Percentiles rank a stretch among this genome's conserved stretches.
phyloP scores from a whole-genome alignment of 2,797 vertebrate genomes.

The Atherinosoma microstoma region DNA sequence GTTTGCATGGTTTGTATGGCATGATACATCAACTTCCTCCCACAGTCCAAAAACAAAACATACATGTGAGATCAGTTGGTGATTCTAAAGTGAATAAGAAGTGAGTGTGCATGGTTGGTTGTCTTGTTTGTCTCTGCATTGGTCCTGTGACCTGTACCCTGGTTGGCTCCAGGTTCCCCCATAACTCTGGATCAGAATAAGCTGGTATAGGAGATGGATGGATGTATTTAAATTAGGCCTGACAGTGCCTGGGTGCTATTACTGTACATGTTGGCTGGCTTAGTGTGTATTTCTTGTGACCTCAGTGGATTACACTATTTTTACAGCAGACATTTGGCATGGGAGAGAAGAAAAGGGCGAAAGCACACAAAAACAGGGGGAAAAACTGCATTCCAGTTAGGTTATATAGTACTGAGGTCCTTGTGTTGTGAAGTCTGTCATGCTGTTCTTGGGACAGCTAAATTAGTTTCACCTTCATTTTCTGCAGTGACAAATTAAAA shows the following conservation, averaged over 20 bases:
- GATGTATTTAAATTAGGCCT: conserved; percentile 21
- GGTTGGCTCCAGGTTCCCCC: not conserved
- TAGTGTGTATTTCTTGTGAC: conserved; percentile 1
- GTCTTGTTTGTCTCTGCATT: not conserved
- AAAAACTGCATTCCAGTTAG: conserved; percentile 16
- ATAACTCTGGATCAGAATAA: not conserved
- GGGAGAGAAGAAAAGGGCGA: conserved; percentile 7
- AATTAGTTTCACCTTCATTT: conserved; percentile 13
- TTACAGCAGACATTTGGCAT: conserved; percentile 17
- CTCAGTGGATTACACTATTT: conserved; percentile 16
- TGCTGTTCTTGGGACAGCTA: not conserved
- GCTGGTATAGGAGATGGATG: not conserved
- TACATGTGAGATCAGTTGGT: not conserved
- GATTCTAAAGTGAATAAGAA: not conserved
- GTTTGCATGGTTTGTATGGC: not conserved
- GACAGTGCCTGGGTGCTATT: conserved; percentile 4
- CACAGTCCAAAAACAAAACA: not conserved
- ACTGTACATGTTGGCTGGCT: conserved; percentile 5
- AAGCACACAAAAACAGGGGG: not conserved
- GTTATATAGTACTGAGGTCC: conserved; percentile 2
- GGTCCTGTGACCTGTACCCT: not conserved
- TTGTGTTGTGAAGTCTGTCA: conserved; percentile 7
- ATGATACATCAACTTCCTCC: not conserved
- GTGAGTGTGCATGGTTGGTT: not conserved
- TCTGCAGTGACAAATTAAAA: conserved; percentile 3